Conservation (phyloP, 2,113 vertebrate genomes). For the Pterocles gutturalis region DNA sequence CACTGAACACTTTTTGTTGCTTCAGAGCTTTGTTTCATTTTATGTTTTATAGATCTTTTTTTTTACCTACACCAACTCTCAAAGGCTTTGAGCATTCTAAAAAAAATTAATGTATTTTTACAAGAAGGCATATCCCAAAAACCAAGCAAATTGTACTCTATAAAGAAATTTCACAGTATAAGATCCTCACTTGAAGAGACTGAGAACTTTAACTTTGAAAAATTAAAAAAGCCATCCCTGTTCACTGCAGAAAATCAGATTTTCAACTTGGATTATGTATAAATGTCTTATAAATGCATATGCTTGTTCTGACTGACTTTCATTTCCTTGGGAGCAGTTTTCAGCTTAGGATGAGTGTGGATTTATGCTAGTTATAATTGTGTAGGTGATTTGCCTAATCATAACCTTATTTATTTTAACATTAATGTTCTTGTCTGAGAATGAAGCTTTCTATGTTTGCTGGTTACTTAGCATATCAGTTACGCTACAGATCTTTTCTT, state of each 20-base stretch:
- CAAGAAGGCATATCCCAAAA: not conserved
- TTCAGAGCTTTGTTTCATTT: not conserved
- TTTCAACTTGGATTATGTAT: not conserved
- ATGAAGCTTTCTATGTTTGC: not conserved
- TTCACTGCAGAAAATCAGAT: not conserved
- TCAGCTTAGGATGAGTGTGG: not conserved
- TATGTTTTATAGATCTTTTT: not conserved
- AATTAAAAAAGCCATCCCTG: not conserved
- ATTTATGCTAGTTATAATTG: not conserved
- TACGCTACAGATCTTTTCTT: not conserved
- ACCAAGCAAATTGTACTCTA: not conserved
- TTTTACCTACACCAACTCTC: not conserved
- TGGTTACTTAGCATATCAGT: not conserved
- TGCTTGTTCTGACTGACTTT: not conserved
- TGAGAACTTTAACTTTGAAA: not conserved
- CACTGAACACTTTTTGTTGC: not conserved
- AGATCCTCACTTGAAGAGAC: not conserved
- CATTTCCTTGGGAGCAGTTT: not conserved
- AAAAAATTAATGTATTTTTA: not conserved
- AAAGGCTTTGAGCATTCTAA: not conserved
- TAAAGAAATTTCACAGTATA: not conserved
- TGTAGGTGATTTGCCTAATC: not conserved
- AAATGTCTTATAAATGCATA: not conserved
- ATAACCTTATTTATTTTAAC: not conserved
- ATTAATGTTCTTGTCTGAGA: not conserved